Conservation (phyloP, 2,113 vertebrate genomes). For the Hoplias malabaricus region DNA sequence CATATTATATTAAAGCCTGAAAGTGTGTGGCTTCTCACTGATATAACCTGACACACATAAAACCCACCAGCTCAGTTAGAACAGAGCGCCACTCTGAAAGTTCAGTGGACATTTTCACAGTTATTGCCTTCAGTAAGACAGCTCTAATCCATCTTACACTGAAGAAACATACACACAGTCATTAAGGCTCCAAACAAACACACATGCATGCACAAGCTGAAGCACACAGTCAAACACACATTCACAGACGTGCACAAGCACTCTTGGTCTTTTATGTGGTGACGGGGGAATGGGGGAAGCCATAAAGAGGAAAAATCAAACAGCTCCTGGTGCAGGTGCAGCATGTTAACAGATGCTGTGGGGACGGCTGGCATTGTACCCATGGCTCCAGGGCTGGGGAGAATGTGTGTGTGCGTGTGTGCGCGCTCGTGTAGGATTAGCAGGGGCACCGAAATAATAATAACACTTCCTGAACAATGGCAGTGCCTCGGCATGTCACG, state of each 20-base stretch:
- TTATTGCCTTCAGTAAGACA: too few relatives aligned
- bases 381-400: background rate
- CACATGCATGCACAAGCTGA: background rate
- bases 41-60: too few relatives aligned
- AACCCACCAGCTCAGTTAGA: too few relatives aligned
- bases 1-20: too few relatives aligned
- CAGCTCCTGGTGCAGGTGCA: conserved; percentile 30
- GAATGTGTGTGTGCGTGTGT: background rate
- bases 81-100: too few relatives aligned
- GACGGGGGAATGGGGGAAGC: conserved; percentile 25
- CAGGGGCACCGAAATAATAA: conserved; percentile 33
- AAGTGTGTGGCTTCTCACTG: too few relatives aligned
- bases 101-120: too few relatives aligned
- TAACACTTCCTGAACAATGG: conserved; percentile 43
- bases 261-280: conserved; percentile 25
- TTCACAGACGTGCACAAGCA: background rate
- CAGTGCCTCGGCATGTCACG: conserved; percentile 20
- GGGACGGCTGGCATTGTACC: conserved; percentile 31
- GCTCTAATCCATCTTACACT: too few relatives aligned
- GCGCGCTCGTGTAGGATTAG: conserved; percentile 12
- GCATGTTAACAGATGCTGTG: conserved; percentile 28
- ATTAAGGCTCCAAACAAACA: background rate
- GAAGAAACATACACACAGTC: background rate
- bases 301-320: conserved; percentile 38
- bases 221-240: too few relatives aligned